Conservation (phyloP, 2,113 vertebrate species). For the Promerops cafer region DNA sequence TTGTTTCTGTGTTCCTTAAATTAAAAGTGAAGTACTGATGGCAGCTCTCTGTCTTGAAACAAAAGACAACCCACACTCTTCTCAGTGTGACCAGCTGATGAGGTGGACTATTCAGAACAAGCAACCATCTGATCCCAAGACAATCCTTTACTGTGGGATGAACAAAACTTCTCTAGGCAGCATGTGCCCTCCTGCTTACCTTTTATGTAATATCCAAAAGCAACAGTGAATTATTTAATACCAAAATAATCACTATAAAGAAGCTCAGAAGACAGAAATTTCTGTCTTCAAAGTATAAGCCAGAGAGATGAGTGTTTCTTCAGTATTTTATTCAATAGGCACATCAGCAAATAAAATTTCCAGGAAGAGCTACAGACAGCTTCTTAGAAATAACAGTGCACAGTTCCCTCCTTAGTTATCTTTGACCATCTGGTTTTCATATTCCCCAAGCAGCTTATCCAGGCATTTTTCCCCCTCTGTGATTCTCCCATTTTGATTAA, state of each 20-base stretch:
- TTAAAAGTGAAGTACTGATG: background rate
- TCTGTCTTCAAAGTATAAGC: constrained; percentile 16
- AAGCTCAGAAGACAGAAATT: constrained; percentile 54
- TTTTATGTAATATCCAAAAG: background rate
- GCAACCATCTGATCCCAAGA: background rate
- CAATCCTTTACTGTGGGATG: background rate
- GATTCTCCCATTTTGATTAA: background rate
- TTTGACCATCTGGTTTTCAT: background rate
- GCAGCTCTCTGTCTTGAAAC: background rate
- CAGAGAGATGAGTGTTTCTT: background rate
- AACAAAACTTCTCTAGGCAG: background rate
- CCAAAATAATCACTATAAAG: background rate
- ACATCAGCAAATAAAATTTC: background rate
- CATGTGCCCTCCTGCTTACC: accelerated
- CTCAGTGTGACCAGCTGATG: background rate
- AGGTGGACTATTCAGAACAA: background rate
- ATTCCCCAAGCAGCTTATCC: background rate
- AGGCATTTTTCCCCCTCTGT: accelerated
- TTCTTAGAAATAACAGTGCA: background rate
- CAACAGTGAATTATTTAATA: background rate
- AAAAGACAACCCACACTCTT: background rate
- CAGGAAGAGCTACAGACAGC: background rate
- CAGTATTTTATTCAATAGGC: constrained; percentile 70
- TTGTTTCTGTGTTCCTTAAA: background rate
- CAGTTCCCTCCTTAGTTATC: background rate